Evolutionary conservation across 2,113 vertebrate species (phyloP), one percentile per base, ranked within the genome.

Genomic region (Elephantulus edwardii): DNA sequence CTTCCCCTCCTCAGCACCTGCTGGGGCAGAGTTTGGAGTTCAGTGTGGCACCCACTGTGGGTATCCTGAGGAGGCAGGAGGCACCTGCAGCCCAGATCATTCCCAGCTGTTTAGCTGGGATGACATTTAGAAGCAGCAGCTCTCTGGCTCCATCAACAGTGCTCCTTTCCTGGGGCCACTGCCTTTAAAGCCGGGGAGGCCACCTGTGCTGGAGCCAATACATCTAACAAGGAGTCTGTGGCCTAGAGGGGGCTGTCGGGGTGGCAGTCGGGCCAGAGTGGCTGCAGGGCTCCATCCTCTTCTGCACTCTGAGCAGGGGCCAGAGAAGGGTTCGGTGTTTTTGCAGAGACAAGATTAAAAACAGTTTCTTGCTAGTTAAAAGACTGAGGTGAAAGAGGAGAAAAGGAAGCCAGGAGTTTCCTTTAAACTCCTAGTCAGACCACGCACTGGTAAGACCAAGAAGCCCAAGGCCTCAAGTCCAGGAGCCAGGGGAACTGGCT

Each of bases 261-360:
- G 20, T 4, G 52, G 52, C 52, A 54, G 52, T n/a, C n/a, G 52
- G 52, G 17, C 52, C 52, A 28, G 60, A 1, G 54, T 17, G 42
- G 13, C 2, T 2, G 44, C 12, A 62, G 42, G n/a, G 13, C 35
- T 10, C 10, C 1, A 7, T 42, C 44, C 26, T 28, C 28, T 62
- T 35, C 24, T 2, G 42, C 8, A 40, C 8, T 0, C 17, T 22
- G 83, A 24, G 28, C 8, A 24, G 48, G 10, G 35, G 2, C 68
- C 11, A 38, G 33, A 2, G 30, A 46, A 4, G 38, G 58, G 28
- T 30, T 26, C 62, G 0, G 0, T 7, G 56, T 6, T 52, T 8
- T 40, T 12, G 60, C 40, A 2, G 2, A 0, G 22, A 11, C 0
- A 0, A 8, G 24, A 8, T 38, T 11, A 6, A 28, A 1, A 10